Base-by-base conservation (phyloP, 2,888 invertebrate genomes). In the Platypus cylindrus region DNA sequence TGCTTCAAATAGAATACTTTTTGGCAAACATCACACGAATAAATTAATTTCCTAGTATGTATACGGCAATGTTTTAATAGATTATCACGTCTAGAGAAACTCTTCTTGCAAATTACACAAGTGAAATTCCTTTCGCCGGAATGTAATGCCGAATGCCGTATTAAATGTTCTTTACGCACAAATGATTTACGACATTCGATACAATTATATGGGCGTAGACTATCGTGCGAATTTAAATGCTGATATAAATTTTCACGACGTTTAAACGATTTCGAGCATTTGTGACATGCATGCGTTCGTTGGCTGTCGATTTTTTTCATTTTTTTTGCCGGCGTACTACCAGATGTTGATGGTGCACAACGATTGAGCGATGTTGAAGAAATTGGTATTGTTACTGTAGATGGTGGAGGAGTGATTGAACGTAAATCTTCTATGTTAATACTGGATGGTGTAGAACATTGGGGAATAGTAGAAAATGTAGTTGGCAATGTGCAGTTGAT, bases 191-290 rank as follows among this genome's bases (percentile, higher is more conserved):
- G 65, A 51, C 78, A 78, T 23, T 72, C 68, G 1, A 66, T 65
- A 44, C 78, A 78, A 14, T 69, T 71, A 48, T 74, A 78, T 0
- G 78, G 78, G 27, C 78, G 63, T 41, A 75, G 66, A 4, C 77
- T 77, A 0, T 73, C 71, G 47, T 78, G 78, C 2, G 76, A 55
- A 50, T 77, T 77, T 2, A 72, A 62, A 48, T 78, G 78, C 44
- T 78, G 78, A 38, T 73, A 73, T 1, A 78, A 59, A 50, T 78
- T 77, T 49, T 78, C 78, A 51, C 75, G 73, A 44, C 78, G 65
- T 50, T 77, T 77, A 48, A 78, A 78, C 1, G 66, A 66, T 44
- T 75, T 73, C 4, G 64, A 66, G 51, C 78, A 78, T 11, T 70
- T 61, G 23, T 70, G 69, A 48, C 76, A 77, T 3, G 49, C 42